Percentiles rank a stretch among this genome's conserved stretches.
phyloP scores from a whole-genome alignment of 2,888 invertebrate genomes.

The Cremastinae sp. region DNA sequence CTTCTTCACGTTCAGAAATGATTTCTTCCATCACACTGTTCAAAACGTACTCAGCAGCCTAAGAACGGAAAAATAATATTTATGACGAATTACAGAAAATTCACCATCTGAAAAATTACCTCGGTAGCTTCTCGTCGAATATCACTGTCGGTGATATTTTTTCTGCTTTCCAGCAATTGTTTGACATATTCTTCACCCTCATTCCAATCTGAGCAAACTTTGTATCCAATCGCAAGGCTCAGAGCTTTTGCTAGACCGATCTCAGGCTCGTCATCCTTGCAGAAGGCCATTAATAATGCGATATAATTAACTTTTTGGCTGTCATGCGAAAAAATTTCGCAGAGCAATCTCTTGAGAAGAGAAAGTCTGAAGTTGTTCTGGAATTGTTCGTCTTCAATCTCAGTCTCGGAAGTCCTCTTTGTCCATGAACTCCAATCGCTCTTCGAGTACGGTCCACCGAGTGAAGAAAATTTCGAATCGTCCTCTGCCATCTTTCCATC shows the following conservation, averaged over 20 bases:
- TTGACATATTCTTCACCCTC: slow-evolving; percentile 81
- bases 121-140: slow-evolving; percentile 46
- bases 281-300: slow-evolving; percentile 84
- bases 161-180: slow-evolving; percentile 75
- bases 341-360: slow-evolving; percentile 82
- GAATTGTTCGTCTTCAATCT: slow-evolving; percentile 36
- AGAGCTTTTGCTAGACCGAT: slow-evolving; percentile 83
- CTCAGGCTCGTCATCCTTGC: slow-evolving; percentile 82
- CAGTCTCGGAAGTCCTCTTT: neutral
- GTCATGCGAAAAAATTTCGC: slow-evolving; percentile 82
- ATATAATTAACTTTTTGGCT: slow-evolving; percentile 83
- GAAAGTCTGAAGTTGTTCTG: slow-evolving; percentile 74
- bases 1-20: too few species aligned
- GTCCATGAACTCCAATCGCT: slow-evolving; percentile 18
- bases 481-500: neutral
- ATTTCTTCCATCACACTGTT: too few species aligned
- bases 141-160: slow-evolving; percentile 10
- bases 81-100: too few species aligned
- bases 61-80: too few species aligned
- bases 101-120: slow-evolving; percentile 43
- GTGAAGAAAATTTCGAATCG: slow-evolving; percentile 18
- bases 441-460: slow-evolving; percentile 29
- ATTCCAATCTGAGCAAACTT: slow-evolving; percentile 80
- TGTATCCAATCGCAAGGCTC: slow-evolving; percentile 82
- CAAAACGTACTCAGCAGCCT: too few species aligned